Conservation (phyloP, 2,797 vertebrate species). For the Enteromius argenteus region DNA sequence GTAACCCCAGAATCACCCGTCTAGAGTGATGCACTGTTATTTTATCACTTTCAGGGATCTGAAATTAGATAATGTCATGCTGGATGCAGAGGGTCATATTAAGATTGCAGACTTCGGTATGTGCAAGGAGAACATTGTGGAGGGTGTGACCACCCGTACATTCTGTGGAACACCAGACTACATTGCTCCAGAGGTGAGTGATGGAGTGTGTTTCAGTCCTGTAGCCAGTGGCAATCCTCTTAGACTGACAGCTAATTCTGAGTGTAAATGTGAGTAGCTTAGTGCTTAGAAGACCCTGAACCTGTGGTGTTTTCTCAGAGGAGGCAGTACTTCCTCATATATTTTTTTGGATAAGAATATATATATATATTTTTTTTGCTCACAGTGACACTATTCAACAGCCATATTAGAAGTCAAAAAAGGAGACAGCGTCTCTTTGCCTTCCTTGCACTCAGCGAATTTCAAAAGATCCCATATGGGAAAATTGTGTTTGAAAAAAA, state of each 20-base stretch:
- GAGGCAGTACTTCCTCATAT: neutral
- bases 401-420: neutral
- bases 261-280: neutral
- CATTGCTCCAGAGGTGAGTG: slow-evolving; percentile 93
- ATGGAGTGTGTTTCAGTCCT: neutral
- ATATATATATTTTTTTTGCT: neutral
- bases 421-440: neutral
- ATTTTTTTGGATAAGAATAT: neutral
- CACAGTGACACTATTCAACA: neutral
- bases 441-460: neutral
- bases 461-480: neutral
- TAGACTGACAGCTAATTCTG: neutral
- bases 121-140: slow-evolving; percentile 94
- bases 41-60: slow-evolving; percentile 83
- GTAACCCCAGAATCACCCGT: neutral
- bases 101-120: slow-evolving; percentile 99
- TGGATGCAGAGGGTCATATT: slow-evolving; percentile 95
- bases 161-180: slow-evolving; percentile 99
- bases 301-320: neutral
- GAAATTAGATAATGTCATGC: slow-evolving; percentile 97
- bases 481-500: too few relatives aligned
- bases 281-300: slow-evolving; percentile 2
- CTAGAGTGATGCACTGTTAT: neutral
- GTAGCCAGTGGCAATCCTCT: neutral
- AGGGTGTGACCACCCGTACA: slow-evolving; percentile 90